phyloP scores from a whole-genome alignment of 2,888 invertebrate species.

The Rhamphomyia laevipes region DNA sequence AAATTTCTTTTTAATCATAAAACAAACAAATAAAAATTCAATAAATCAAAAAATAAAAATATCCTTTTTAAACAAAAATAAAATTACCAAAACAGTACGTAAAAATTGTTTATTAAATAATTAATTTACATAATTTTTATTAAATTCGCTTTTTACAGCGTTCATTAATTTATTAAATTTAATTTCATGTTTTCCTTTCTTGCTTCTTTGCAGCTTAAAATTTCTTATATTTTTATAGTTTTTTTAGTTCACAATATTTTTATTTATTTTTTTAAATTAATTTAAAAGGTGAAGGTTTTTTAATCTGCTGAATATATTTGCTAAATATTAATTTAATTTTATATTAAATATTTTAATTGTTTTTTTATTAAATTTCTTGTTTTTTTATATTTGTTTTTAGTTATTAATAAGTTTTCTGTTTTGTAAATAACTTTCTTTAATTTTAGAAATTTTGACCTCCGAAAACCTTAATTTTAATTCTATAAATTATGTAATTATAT shows the following conservation, averaged over 20 bases:
- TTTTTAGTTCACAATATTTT: constrained; percentile 8
- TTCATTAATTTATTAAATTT: constrained; percentile 10
- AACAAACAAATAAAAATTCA: constrained; percentile 15
- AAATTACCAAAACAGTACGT: constrained; percentile 19
- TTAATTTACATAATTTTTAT: not conserved
- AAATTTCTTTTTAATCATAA: constrained; percentile 4
- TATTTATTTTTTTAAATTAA: constrained; percentile 7
- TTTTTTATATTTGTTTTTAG: constrained; percentile 12
- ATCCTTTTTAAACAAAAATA: constrained; percentile 10
- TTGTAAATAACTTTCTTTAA: too few relatives aligned
- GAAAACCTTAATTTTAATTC: too few relatives aligned
- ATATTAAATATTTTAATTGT: not conserved
- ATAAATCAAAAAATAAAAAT: constrained; percentile 12
- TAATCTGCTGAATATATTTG: too few relatives aligned
- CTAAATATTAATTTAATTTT: constrained; percentile 6
- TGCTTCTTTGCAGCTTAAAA: not conserved
- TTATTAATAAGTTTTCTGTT: not conserved
- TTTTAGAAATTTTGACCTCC: too few relatives aligned
- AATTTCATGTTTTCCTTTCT: not conserved
- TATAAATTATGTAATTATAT: too few relatives aligned
- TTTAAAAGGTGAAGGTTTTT: constrained; percentile 15
- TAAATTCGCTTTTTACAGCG: constrained; percentile 4
- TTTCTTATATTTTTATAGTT: not conserved
- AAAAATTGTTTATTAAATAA: constrained; percentile 6
- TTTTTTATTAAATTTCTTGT: constrained; percentile 11